phyloP scores from a whole-genome alignment of 1,140 invertebrate species.

The Pectinophora gossypiella region DNA sequence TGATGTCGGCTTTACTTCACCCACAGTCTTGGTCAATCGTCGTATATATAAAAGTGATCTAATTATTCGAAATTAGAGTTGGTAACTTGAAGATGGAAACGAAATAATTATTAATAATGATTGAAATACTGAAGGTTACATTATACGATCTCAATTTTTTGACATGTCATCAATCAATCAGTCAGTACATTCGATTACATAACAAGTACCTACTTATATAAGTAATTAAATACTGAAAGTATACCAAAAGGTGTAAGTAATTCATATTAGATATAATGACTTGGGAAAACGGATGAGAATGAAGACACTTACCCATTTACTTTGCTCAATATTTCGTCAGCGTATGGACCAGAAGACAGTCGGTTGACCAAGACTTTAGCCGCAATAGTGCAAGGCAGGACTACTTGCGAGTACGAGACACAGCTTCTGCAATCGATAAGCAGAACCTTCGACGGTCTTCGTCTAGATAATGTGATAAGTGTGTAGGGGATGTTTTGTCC shows the following conservation, averaged over 20 bases:
- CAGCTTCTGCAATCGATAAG: neutral
- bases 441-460: neutral
- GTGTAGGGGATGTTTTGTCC: neutral
- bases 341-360: conserved; percentile 2
- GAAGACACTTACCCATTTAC: neutral
- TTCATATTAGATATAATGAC: neutral
- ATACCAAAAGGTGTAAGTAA: neutral
- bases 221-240: too few species aligned
- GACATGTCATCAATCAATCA: too few species aligned
- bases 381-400: neutral
- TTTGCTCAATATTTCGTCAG: neutral
- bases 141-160: too few species aligned
- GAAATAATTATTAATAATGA: too few species aligned
- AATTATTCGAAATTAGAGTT: too few species aligned
- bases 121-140: too few species aligned
- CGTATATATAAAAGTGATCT: too few species aligned
- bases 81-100: too few species aligned
- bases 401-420: too few species aligned
- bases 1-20: conserved; percentile 59
- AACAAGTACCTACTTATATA: too few species aligned
- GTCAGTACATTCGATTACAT: too few species aligned
- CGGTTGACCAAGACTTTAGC: conserved; percentile 29
- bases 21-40: conserved; percentile 57
- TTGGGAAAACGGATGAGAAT: neutral
- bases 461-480: conserved; percentile 22